Percentiles rank a stretch among this genome's conserved stretches.
Evolutionary conservation across 2,888 invertebrate genomes (phyloP).

Genomic region (Sceliomorpha sp.): DNA sequence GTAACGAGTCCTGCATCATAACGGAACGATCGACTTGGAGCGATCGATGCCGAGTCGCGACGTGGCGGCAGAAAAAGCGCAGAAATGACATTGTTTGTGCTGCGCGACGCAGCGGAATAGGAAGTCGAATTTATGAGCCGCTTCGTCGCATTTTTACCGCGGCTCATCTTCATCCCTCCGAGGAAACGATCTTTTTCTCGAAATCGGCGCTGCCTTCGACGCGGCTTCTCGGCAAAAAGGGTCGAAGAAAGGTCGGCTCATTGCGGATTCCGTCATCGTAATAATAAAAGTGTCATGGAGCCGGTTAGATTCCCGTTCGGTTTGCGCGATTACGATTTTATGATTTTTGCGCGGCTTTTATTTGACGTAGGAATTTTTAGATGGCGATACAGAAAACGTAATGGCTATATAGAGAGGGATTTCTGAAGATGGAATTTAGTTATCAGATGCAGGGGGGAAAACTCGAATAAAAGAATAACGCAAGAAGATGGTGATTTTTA

Average conservation of each 20-base stretch:
- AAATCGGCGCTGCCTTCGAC: conserved; percentile 17
- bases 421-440: too few relatives aligned
- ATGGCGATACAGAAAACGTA: too few relatives aligned
- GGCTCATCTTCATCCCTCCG: conserved; percentile 28
- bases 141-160: conserved; percentile 41
- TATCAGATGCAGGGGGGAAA: too few relatives aligned
- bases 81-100: conserved; percentile 53
- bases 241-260: conserved; percentile 2
- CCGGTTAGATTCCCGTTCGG: too few relatives aligned
- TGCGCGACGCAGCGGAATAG: conserved; percentile 6
- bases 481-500: too few relatives aligned
- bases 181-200: conserved; percentile 41
- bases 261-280: neutral
- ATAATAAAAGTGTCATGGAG: too few relatives aligned
- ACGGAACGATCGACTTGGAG: conserved; percentile 49
- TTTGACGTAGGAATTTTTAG: too few relatives aligned
- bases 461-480: too few relatives aligned
- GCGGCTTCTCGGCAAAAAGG: conserved; percentile 26
- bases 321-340: too few relatives aligned
- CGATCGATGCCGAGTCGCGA: conserved; percentile 20
- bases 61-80: conserved; percentile 43
- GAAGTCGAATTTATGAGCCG: conserved; percentile 50
- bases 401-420: too few relatives aligned
- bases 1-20: conserved; percentile 55
- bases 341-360: too few relatives aligned